Evolutionary conservation across 2,888 invertebrate genomes (phyloP), one percentile per base, ranked within the genome.

Genomic region (Morinoia aosen): DNA sequence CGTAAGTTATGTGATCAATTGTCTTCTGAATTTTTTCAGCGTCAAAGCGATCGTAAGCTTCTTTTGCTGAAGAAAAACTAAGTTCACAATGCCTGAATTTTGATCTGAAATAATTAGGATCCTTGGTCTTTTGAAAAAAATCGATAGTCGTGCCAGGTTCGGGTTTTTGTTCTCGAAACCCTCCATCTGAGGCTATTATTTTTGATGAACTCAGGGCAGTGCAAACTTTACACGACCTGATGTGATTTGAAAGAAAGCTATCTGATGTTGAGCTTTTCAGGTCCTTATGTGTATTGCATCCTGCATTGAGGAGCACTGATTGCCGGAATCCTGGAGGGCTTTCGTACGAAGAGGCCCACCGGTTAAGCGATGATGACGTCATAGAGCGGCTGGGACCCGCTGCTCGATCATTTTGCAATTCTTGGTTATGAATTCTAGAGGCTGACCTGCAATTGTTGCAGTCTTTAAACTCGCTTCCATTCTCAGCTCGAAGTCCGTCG

Each of bases 211-310:
- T 93, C n/a, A 93, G 58, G 57, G 56, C 58, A 14, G 93, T 48
- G 93, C 93, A 93, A 57, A 93, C 93, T 93, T 93, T 93, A n/a
- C 93, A 93, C 56, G 93, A 93, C 93, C 57, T 93, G 25, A 57
- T 57, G 33, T 93, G 93, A 12, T 19, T 57, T 12, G 93, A 56
- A 57, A 93, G 93, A n/a, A 93, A 93, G 57, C 93, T 93, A 57
- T 93, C 93, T 14, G 93, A 93, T 14, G 93, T 58, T 19, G 93
- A 93, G 16, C 16, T 57, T 93, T 57, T 93, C 93, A 93, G n/a
- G 33, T 56, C 56, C 12, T 39, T 10, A 57, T 19, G 93, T n/a
- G 57, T 14, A 57, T 56, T 10, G 56, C 33, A 12, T 57, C 33
- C 56, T 10, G 56, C 11, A 57, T n/a, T 93, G 11, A 57, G 57